These are phyloP conservation scores for Eupithecia vulgata DNA, from an alignment of 2,888 invertebrate genomes.

Conservation along the genomic window DNA sequence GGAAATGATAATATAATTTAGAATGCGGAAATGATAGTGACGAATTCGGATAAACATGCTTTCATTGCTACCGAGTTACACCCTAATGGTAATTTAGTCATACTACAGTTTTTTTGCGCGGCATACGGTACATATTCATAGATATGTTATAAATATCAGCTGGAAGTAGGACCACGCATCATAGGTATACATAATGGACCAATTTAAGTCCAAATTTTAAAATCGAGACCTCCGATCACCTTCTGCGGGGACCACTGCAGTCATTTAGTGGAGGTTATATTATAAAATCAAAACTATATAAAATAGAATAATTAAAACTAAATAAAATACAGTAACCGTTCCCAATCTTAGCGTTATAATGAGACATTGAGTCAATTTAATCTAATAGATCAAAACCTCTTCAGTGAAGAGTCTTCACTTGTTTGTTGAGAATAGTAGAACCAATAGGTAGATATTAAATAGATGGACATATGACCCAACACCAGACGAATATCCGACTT, in stretches of 20 bases:
- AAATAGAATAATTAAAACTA: too few relatives aligned
- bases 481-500: constrained; percentile 55
- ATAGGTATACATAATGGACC: not conserved
- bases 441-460: constrained; percentile 28
- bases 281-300: not conserved
- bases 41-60: constrained; percentile 1
- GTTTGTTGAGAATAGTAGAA: constrained; percentile 27
- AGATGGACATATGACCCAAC: constrained; percentile 43
- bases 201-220: not conserved
- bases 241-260: not conserved
- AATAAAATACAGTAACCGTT: not conserved
- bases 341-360: not conserved
- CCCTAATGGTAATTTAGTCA: not conserved
- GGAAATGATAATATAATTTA: not conserved
- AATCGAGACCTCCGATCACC: not conserved
- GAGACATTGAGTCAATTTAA: constrained; percentile 39
- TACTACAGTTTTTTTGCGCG: not conserved
- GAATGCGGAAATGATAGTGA: constrained; percentile 2
- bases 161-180: not conserved
- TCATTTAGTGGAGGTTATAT: not conserved
- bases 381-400: constrained; percentile 43
- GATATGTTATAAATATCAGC: too few relatives aligned
- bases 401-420: too few relatives aligned
- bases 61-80: not conserved
- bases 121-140: too few relatives aligned